Conservation (phyloP, 2,797 vertebrate genomes). For the Microhierax caerulescens region DNA sequence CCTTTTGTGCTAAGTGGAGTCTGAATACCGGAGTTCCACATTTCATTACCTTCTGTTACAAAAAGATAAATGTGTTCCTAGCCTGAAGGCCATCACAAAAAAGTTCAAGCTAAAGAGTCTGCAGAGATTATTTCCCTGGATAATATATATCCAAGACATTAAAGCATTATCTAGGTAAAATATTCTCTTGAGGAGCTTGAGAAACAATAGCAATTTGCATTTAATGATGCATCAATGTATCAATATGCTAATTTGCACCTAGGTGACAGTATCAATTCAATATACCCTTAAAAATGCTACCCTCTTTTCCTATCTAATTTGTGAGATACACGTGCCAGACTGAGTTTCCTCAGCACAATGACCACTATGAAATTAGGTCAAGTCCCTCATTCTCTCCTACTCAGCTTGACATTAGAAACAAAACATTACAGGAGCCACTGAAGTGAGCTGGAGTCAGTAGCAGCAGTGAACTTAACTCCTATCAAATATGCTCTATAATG, state of each 20-base stretch:
- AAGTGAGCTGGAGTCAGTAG: background rate
- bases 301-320: background rate
- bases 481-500: background rate
- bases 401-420: background rate
- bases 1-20: background rate
- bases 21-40: background rate
- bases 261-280: background rate
- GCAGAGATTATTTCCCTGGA: background rate
- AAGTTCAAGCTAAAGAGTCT: background rate
- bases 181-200: background rate
- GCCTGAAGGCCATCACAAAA: background rate
- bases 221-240: background rate
- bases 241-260: background rate
- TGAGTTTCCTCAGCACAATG: background rate
- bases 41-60: background rate
- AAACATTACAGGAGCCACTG: background rate
- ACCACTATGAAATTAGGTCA: background rate
- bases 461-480: background rate
- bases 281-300: background rate
- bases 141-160: background rate
- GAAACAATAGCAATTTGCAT: constrained; percentile 4
- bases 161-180: background rate
- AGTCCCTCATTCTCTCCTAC: background rate
- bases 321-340: background rate
- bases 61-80: background rate